Percentiles rank a stretch among this genome's conserved stretches.
phyloP scores from a whole-genome alignment of 2,888 invertebrate genomes.

The Graphium colonna region DNA sequence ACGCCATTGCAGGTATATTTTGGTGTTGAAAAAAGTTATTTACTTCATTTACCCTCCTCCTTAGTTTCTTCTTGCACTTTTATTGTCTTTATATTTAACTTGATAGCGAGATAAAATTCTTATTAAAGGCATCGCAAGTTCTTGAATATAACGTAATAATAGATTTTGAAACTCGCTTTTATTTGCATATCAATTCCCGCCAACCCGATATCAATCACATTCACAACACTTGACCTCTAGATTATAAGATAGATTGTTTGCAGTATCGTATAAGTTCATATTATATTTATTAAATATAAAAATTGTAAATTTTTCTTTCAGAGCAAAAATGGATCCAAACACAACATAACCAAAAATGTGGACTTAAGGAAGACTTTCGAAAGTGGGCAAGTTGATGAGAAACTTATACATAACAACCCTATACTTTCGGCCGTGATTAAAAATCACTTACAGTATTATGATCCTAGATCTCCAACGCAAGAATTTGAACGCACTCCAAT shows the following conservation, averaged over 20 bases:
- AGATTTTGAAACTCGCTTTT: too few relatives aligned
- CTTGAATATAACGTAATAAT: too few relatives aligned
- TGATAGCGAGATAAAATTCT: too few relatives aligned
- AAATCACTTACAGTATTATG: constrained; percentile 70
- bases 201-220: background rate
- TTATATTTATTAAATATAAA: too few relatives aligned
- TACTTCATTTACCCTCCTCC: background rate
- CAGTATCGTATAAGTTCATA: too few relatives aligned
- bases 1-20: constrained; percentile 79
- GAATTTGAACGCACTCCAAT: constrained; percentile 82
- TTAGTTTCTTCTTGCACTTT: too few relatives aligned
- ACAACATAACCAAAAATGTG: constrained; percentile 72
- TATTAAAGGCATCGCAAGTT: too few relatives aligned
- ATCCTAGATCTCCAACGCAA: constrained; percentile 80
- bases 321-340: constrained; percentile 60
- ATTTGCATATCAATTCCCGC: background rate
- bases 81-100: too few relatives aligned
- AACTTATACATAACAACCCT: constrained; percentile 67
- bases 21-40: background rate
- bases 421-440: constrained; percentile 71
- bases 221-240: too few relatives aligned
- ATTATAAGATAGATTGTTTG: too few relatives aligned
- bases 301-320: constrained; percentile 38
- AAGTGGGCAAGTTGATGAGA: constrained; percentile 54
- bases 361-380: constrained; percentile 73